Evolutionary conservation across 1,140 invertebrate species (phyloP).

Genomic region (Temnothorax longispinosus): DNA sequence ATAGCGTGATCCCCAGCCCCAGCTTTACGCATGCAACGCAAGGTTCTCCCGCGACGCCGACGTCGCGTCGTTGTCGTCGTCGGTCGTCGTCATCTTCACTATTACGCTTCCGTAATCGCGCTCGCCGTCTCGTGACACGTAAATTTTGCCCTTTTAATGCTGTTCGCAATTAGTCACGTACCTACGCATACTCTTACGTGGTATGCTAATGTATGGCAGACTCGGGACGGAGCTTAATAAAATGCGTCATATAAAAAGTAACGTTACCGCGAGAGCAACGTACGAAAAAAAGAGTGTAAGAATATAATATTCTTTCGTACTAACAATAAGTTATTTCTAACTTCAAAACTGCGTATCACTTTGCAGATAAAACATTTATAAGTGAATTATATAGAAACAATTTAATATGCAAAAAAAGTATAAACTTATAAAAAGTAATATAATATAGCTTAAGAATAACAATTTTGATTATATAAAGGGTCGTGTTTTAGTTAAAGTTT

Average conservation of each 20-base stretch:
- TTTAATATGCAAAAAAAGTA: neutral
- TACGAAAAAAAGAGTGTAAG: neutral
- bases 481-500: slow-evolving; percentile 6
- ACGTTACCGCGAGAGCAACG: neutral
- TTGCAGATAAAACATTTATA: neutral
- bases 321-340: neutral
- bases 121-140: slow-evolving; percentile 41
- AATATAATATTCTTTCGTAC: neutral
- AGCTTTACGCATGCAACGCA: slow-evolving; percentile 37
- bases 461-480: neutral
- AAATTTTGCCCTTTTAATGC: slow-evolving; percentile 57
- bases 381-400: neutral
- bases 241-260: slow-evolving; percentile 39
- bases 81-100: slow-evolving; percentile 17
- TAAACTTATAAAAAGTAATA: neutral
- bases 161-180: slow-evolving; percentile 52
- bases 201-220: slow-evolving; percentile 36
- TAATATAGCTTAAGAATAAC: neutral
- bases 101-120: slow-evolving; percentile 44
- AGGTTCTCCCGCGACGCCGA: neutral
- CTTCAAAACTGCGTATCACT: neutral
- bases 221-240: slow-evolving; percentile 17
- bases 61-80: neutral
- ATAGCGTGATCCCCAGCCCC: slow-evolving; percentile 28
- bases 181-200: slow-evolving; percentile 25